Conservation (phyloP, 2,888 invertebrate genomes). For the Sclerodermus sp. region DNA sequence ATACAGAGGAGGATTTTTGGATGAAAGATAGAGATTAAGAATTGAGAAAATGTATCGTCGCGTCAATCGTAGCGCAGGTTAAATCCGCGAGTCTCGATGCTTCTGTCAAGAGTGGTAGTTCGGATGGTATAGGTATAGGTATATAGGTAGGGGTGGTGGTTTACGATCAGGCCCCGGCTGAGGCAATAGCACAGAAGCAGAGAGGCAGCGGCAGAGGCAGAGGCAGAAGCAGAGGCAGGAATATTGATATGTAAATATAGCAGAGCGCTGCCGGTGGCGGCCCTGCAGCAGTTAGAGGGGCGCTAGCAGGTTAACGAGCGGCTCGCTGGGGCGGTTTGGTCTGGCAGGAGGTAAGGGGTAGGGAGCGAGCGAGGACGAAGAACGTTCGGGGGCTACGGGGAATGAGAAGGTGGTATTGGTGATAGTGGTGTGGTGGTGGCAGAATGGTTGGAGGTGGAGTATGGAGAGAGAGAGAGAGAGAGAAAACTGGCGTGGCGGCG, state of each 20-base stretch:
- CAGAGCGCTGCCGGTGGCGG: slow-evolving; percentile 16
- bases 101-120: too few species aligned
- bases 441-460: background rate
- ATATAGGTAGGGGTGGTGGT: background rate
- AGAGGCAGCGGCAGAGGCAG: slow-evolving; percentile 14
- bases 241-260: slow-evolving; percentile 57
- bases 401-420: slow-evolving; percentile 5
- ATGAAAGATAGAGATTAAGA: too few species aligned
- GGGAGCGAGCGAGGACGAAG: slow-evolving; percentile 21
- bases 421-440: slow-evolving; percentile 12
- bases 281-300: slow-evolving; percentile 41
- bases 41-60: too few species aligned
- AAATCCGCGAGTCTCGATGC: too few species aligned
- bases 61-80: too few species aligned
- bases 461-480: slow-evolving; percentile 1
- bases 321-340: slow-evolving; percentile 45
- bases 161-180: too few species aligned
- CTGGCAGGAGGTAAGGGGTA: slow-evolving; percentile 23
- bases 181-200: slow-evolving; percentile 7
- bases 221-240: slow-evolving; percentile 30
- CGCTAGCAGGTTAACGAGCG: slow-evolving; percentile 57
- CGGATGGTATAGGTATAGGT: too few species aligned
- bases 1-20: too few species aligned
- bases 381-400: slow-evolving; percentile 4
- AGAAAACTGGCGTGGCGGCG: slow-evolving; percentile 22